Evolutionary conservation across 2,797 vertebrate genomes (phyloP).

Genomic region (Mallotus villosus): DNA sequence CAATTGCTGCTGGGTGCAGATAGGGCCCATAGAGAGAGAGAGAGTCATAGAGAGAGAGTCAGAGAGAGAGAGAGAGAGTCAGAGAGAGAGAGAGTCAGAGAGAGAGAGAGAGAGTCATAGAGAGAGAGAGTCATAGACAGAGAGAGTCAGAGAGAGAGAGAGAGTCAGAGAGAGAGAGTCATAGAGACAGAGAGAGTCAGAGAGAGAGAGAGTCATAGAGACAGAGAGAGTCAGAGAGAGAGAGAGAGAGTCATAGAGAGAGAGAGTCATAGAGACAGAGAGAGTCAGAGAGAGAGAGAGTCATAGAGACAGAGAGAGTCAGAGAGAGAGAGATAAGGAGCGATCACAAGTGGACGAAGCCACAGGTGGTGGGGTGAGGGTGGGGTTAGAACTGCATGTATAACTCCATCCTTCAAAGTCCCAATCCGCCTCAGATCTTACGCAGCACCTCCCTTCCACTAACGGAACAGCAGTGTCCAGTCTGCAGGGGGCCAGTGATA

Average conservation of each 20-base stretch:
- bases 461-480: slow-evolving; percentile 21
- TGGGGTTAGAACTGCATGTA: no score
- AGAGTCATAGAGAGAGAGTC: no score
- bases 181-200: no score
- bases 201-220: background rate
- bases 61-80: no score
- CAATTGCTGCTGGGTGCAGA: no score
- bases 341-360: no score
- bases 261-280: background rate
- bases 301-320: no score
- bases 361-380: background rate
- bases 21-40: no score
- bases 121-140: no score
- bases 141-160: background rate
- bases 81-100: background rate
- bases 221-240: no score
- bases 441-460: slow-evolving; percentile 38
- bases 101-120: no score
- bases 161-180: background rate
- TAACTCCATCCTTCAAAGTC: background rate
- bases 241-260: background rate
- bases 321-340: no score
- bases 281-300: background rate
- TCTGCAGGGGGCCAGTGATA: slow-evolving; percentile 45
- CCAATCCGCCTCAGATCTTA: slow-evolving; percentile 45